Conservation (phyloP, 92 coral and sea anemone species). For the Isaurus tuberculatus region DNA sequence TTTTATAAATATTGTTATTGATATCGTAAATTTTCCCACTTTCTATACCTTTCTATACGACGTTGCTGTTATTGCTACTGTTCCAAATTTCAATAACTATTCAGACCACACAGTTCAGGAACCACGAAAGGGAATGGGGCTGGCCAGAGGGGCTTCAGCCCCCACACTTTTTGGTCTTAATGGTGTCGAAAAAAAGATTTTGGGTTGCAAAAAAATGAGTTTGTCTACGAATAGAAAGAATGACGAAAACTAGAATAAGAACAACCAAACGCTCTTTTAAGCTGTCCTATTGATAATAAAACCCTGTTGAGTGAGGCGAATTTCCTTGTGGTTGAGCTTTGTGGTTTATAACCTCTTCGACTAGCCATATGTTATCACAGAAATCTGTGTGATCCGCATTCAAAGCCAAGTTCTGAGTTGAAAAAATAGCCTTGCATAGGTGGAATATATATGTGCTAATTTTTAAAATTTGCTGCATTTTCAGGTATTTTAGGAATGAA, state of each 20-base stretch:
- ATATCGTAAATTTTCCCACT: too few species aligned
- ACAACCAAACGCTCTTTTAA: conserved; percentile 12
- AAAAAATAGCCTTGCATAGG: conserved; percentile 12
- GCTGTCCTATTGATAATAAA: conserved; percentile 17
- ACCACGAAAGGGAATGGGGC: not conserved
- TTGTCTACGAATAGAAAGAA: conserved; percentile 20
- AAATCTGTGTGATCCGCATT: not conserved
- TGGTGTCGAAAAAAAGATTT: conserved; percentile 16
- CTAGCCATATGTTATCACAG: conserved; percentile 13
- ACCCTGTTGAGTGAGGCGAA: conserved; percentile 24
- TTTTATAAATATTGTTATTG: too few species aligned
- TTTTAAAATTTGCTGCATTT: not conserved
- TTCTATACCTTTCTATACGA: too few species aligned
- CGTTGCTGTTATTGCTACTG: too few species aligned
- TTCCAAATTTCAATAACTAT: too few species aligned
- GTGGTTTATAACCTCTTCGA: conserved; percentile 6
- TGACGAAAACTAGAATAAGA: conserved; percentile 16
- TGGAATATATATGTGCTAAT: conserved; percentile 10
- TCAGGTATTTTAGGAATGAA: not conserved
- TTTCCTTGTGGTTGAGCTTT: conserved; percentile 19
- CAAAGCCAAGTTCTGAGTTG: not conserved
- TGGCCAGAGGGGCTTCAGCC: conserved; percentile 19
- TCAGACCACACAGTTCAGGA: too few species aligned
- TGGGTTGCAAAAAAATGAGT: conserved; percentile 21
- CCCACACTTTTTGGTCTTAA: conserved; percentile 13